These are phyloP conservation scores for Mixornis gularis DNA, from an alignment of 2,113 vertebrate species.

Conservation along the genomic window DNA sequence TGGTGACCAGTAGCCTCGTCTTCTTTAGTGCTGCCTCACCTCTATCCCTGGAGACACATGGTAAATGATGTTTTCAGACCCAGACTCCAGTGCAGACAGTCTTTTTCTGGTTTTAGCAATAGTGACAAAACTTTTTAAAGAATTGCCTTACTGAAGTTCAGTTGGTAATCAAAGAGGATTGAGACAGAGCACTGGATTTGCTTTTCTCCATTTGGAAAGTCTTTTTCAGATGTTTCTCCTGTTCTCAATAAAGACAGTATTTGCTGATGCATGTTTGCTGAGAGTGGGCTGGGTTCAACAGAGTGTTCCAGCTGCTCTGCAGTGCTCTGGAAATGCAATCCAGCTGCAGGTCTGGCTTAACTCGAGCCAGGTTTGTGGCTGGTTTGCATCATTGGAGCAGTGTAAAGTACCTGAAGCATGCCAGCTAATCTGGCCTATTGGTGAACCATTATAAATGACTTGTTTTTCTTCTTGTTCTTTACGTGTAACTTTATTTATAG, in stretches of 20 bases:
- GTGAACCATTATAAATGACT: conserved; percentile 46
- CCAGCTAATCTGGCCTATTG: conserved; percentile 41
- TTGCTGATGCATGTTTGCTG: neutral
- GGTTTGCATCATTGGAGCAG: conserved; percentile 24
- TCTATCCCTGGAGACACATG: neutral
- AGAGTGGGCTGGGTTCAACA: neutral
- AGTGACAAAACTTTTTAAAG: neutral
- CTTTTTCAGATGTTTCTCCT: neutral
- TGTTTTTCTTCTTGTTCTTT: conserved; percentile 41
- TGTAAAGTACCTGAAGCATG: conserved; percentile 39
- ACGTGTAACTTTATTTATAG: conserved; percentile 6
- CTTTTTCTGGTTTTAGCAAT: neutral
- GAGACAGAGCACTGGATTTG: neutral
- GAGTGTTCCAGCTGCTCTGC: neutral
- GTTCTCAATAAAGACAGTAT: neutral
- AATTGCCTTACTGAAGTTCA: neutral
- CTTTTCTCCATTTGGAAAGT: neutral
- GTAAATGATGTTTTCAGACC: neutral
- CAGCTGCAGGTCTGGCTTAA: conserved; percentile 32
- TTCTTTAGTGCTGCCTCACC: neutral
- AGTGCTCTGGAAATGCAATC: conserved; percentile 1
- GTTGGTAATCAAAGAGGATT: neutral
- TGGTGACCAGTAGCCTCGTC: neutral
- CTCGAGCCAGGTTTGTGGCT: conserved; percentile 20
- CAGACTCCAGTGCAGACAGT: neutral